phyloP scores from a whole-genome alignment of 2,888 invertebrate genomes.

The Folsomia manolachei region DNA sequence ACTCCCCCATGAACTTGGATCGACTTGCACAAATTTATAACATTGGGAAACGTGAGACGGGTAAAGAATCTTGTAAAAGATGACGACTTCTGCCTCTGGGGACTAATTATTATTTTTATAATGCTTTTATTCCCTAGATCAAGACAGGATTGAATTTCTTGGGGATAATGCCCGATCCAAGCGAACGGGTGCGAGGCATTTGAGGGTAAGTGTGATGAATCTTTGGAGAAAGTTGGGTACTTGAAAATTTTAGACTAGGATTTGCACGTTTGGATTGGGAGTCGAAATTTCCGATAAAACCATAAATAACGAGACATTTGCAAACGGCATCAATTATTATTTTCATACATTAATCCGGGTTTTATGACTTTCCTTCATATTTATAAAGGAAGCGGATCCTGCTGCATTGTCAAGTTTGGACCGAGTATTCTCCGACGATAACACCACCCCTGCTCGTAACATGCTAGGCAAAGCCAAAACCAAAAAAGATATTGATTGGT shows the following conservation, averaged over 20 bases:
- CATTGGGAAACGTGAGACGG: slow-evolving; percentile 37
- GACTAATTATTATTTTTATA: slow-evolving; percentile 22
- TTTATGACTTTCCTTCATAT: too few species aligned
- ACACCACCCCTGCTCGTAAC: slow-evolving; percentile 11
- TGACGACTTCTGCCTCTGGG: slow-evolving; percentile 40
- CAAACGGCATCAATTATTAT: too few species aligned
- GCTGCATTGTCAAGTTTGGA: slow-evolving; percentile 33
- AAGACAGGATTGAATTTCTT: slow-evolving; percentile 35
- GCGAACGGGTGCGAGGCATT: slow-evolving; percentile 32
- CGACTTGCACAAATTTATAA: slow-evolving; percentile 26
- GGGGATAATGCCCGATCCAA: slow-evolving; percentile 35
- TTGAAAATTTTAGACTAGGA: too few species aligned
- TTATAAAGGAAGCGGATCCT: slow-evolving; percentile 42
- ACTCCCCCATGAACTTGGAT: slow-evolving; percentile 20
- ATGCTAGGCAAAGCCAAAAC: slow-evolving; percentile 19
- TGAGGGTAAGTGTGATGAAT: neutral
- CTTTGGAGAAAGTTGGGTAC: too few species aligned
- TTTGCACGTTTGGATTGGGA: too few species aligned
- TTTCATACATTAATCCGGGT: too few species aligned
- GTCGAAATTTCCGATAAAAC: too few species aligned
- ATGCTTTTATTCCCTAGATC: too few species aligned
- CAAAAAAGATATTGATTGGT: slow-evolving; percentile 85
- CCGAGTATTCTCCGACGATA: slow-evolving; percentile 32
- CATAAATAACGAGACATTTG: too few species aligned
- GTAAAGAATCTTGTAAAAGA: slow-evolving; percentile 16